A percentile compares a stretch with the other conserved stretches of the same genome.
These are phyloP conservation scores for Cuculus canorus DNA, from an alignment of 2,797 vertebrate genomes.

Conservation along the genomic window DNA sequence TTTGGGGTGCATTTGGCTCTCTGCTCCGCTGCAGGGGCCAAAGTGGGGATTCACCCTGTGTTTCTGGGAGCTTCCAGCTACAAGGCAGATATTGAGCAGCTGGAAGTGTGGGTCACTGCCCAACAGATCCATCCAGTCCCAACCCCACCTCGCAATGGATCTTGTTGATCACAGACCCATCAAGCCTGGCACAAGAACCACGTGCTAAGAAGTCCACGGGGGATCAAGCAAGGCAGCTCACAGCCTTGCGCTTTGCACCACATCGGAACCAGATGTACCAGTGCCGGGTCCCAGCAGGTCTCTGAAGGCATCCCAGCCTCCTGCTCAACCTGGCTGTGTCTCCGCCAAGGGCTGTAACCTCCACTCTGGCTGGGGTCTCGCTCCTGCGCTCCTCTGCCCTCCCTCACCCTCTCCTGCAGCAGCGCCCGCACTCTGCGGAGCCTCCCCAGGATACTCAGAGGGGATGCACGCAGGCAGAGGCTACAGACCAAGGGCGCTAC, in stretches of 20 bases:
- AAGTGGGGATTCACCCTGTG: neutral
- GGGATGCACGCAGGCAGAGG: neutral
- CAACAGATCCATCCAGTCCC: no score
- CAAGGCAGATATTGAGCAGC: accelerated
- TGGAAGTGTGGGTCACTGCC: neutral
- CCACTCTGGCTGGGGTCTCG: neutral
- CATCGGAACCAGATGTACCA: neutral
- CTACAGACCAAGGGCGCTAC: accelerated
- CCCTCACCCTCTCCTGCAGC: accelerated
- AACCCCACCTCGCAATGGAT: no score
- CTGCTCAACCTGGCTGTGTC: neutral
- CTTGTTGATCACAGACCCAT: no score
- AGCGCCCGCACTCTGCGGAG: neutral
- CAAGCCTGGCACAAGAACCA: no score
- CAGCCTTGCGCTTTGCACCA: accelerated
- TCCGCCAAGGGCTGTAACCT: neutral
- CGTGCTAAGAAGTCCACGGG: no score
- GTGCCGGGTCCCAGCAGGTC: neutral
- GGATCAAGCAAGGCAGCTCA: neutral
- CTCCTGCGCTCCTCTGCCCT: neutral
- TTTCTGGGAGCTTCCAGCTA: neutral
- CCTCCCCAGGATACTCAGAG: no score
- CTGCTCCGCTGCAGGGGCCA: neutral
- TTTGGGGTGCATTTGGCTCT: neutral
- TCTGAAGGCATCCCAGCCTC: neutral